Evolutionary conservation across 2,113 vertebrate species (phyloP).

Genomic region (Ranitomeya variabilis): DNA sequence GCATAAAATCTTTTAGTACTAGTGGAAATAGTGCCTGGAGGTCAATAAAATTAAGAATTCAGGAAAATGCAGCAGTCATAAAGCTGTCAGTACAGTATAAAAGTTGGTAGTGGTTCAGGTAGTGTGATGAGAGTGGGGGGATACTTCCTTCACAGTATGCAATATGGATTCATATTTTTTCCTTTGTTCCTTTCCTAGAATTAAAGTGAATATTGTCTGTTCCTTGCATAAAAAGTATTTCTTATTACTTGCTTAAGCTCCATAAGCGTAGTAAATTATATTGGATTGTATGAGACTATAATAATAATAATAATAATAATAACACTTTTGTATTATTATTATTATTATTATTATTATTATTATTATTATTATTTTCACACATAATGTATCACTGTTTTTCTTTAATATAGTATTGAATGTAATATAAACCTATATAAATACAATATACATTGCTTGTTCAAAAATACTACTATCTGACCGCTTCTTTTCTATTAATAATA

Average conservation of each 20-base stretch:
- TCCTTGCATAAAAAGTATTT: not conserved
- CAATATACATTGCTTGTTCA: no score
- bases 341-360: not conserved
- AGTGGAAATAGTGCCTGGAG: constrained; percentile 48
- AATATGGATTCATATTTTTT: not conserved
- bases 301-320: no score
- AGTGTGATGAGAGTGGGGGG: not conserved
- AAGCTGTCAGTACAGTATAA: constrained; percentile 33
- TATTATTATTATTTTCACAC: not conserved
- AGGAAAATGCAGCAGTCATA: constrained; percentile 45
- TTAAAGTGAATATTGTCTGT: not conserved
- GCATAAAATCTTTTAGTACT: constrained; percentile 52
- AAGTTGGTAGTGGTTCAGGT: constrained; percentile 33
- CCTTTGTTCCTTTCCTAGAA: not conserved
- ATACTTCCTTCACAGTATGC: not conserved
- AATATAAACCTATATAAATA: no score
- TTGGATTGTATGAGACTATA: not conserved
- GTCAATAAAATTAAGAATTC: constrained; percentile 48
- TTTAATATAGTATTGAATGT: no score
- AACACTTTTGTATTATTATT: not conserved
- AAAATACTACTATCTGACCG: no score
- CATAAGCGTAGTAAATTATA: not conserved
- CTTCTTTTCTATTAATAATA: no score
- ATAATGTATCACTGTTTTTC: no score
- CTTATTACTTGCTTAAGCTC: not conserved